phyloP scores from a whole-genome alignment of 2,113 vertebrate species.

The Cephalopholis sonnerati region DNA sequence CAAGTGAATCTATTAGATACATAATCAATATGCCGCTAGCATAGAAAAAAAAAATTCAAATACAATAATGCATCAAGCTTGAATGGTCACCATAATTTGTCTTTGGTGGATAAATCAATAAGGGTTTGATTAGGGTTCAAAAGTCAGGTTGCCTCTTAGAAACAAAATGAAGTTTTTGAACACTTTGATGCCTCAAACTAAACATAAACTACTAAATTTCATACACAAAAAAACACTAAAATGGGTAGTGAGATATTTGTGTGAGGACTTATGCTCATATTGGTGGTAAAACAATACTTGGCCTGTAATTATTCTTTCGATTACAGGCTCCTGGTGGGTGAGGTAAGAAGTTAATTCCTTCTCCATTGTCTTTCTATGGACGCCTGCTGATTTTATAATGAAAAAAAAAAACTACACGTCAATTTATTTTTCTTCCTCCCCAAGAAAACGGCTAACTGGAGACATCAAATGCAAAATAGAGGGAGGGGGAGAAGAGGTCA shows the following conservation, averaged over 20 bases:
- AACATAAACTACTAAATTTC: conserved; percentile 1
- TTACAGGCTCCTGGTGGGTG: conserved; percentile 11
- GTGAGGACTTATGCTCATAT: conserved; percentile 18
- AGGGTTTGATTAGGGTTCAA: background rate
- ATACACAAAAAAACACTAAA: conserved; percentile 2
- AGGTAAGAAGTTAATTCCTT: conserved; percentile 33
- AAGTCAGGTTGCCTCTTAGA: background rate
- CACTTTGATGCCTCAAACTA: background rate
- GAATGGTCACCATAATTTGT: background rate
- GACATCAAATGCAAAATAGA: conserved; percentile 22
- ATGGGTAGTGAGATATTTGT: background rate
- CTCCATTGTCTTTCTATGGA: background rate
- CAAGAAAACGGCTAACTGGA: background rate
- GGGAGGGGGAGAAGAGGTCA: conserved; percentile 17
- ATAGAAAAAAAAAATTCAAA: background rate
- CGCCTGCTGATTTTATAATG: conserved; percentile 53
- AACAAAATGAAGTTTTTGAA: background rate
- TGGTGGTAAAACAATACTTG: background rate
- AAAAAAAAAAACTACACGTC: conserved; percentile 11
- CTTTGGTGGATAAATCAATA: background rate
- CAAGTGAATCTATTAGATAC: background rate
- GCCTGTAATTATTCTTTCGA: conserved; percentile 2
- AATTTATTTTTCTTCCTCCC: background rate
- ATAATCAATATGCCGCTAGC: background rate
- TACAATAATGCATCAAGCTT: background rate